These are phyloP conservation scores for Saxidomus purpurata DNA, from an alignment of 1,140 invertebrate species.

Conservation along the genomic window DNA sequence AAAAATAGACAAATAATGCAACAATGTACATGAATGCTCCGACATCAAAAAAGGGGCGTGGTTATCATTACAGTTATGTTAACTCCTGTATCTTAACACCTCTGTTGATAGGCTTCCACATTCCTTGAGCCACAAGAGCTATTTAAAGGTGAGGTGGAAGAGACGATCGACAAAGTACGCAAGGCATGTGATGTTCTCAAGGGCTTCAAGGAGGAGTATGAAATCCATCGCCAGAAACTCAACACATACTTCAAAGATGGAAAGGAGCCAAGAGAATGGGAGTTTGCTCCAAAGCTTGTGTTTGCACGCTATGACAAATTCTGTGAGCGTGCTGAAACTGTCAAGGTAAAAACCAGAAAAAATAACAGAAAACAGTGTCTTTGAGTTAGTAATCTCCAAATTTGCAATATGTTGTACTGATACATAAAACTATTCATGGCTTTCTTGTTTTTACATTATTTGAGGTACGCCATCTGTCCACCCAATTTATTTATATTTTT, in stretches of 20 bases:
- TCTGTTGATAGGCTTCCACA: slow-evolving; percentile 91
- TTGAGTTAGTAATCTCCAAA: too few relatives aligned
- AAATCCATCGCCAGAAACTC: slow-evolving; percentile 91
- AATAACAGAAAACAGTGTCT: too few relatives aligned
- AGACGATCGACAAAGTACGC: slow-evolving; percentile 93
- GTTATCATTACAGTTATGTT: too few relatives aligned
- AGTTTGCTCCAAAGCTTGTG: slow-evolving; percentile 95
- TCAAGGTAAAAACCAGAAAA: slow-evolving; percentile 89
- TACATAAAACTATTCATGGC: too few relatives aligned
- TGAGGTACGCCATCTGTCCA: too few relatives aligned
- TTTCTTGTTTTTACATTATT: too few relatives aligned
- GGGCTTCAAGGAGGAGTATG: slow-evolving; percentile 90
- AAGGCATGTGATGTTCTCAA: slow-evolving; percentile 93
- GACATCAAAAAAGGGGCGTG: too few relatives aligned
- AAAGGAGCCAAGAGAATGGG: slow-evolving; percentile 91
- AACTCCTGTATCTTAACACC: too few relatives aligned
- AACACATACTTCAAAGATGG: slow-evolving; percentile 89
- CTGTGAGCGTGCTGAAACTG: slow-evolving; percentile 92
- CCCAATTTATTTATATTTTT: too few relatives aligned
- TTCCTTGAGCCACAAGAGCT: slow-evolving; percentile 95
- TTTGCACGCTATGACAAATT: slow-evolving; percentile 95
- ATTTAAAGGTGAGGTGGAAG: slow-evolving; percentile 89
- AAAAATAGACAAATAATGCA: too few relatives aligned
- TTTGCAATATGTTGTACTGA: too few relatives aligned
- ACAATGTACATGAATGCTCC: too few relatives aligned